Percentiles rank a stretch among this genome's conserved stretches.
These are phyloP conservation scores for Dasyurus viverrinus DNA, from an alignment of 2,113 vertebrate species.

Conservation along the genomic window DNA sequence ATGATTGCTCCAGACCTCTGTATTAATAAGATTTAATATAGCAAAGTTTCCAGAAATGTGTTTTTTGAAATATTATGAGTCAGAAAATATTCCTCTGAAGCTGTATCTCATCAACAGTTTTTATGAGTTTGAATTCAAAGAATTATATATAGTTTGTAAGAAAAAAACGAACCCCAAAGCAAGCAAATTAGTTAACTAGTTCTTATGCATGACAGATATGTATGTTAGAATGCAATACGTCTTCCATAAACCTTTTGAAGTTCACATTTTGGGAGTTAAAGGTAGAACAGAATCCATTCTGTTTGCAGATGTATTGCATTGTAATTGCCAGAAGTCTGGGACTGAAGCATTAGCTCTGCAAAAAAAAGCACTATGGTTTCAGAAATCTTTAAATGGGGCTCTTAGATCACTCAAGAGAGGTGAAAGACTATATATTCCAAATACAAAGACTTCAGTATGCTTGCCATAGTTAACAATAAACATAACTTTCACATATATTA, in stretches of 20 bases:
- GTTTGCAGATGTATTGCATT: constrained; percentile 57
- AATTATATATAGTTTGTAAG: constrained; percentile 76
- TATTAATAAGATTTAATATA: constrained; percentile 88
- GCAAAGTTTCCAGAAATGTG: constrained; percentile 84
- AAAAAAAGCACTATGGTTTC: constrained; percentile 51
- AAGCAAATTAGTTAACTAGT: constrained; percentile 79
- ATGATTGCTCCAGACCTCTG: constrained; percentile 84
- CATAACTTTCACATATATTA: constrained; percentile 22
- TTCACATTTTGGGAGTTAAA: constrained; percentile 67
- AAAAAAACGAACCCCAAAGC: constrained; percentile 70
- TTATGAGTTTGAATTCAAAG: constrained; percentile 83
- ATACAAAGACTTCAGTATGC: constrained; percentile 49
- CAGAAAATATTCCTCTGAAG: constrained; percentile 82
- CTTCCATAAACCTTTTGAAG: constrained; percentile 74
- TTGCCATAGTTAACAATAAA: constrained; percentile 43
- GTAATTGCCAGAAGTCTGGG: constrained; percentile 67
- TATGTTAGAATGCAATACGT: constrained; percentile 54
- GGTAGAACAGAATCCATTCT: constrained; percentile 70
- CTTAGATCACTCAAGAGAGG: constrained; percentile 47
- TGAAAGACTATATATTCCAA: constrained; percentile 57
- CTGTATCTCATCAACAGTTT: constrained; percentile 84
- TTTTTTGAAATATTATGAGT: constrained; percentile 89
- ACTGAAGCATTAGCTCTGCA: constrained; percentile 62
- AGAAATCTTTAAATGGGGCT: constrained; percentile 43
- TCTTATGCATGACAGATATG: constrained; percentile 66